Evolutionary conservation across 1,140 invertebrate species (phyloP).

Genomic region (Aradophagus sp.): DNA sequence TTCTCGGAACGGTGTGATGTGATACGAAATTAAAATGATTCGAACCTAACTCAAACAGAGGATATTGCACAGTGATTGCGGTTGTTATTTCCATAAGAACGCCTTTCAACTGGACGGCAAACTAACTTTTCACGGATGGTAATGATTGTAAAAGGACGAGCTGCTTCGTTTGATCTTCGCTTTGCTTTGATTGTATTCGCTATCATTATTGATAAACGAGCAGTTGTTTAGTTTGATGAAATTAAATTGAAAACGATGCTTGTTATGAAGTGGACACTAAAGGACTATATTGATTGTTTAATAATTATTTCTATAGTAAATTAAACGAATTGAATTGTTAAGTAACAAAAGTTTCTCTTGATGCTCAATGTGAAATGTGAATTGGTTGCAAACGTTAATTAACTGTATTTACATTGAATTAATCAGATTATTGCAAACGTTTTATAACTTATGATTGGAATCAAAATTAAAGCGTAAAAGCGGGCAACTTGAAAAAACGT

Average conservation of each 20-base stretch:
- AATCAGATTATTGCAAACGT: too few relatives aligned
- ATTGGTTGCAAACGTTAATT: too few relatives aligned
- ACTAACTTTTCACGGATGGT: conserved; percentile 41
- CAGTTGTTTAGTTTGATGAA: conserved; percentile 40
- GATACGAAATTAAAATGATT: conserved; percentile 32
- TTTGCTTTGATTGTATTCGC: conserved; percentile 40
- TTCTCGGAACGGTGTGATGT: too few relatives aligned
- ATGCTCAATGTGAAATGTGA: too few relatives aligned
- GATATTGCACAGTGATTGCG: conserved; percentile 32
- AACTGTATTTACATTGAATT: too few relatives aligned
- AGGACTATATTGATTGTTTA: too few relatives aligned
- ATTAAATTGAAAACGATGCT: conserved; percentile 27
- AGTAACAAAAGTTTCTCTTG: too few relatives aligned
- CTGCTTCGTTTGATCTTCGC: conserved; percentile 42
- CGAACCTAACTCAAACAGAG: conserved; percentile 17
- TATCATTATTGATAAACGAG: conserved; percentile 32
- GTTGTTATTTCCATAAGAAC: conserved; percentile 41
- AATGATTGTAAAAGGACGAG: conserved; percentile 46
- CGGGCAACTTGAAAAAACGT: too few relatives aligned
- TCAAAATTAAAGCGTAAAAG: too few relatives aligned
- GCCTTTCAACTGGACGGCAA: conserved; percentile 36
- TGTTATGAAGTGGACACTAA: conserved; percentile 20
- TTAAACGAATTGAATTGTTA: too few relatives aligned
- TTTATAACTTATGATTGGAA: too few relatives aligned
- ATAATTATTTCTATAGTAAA: too few relatives aligned